These are phyloP conservation scores for Micromesistius poutassou DNA, from an alignment of 2,797 vertebrate species.

Conservation along the genomic window DNA sequence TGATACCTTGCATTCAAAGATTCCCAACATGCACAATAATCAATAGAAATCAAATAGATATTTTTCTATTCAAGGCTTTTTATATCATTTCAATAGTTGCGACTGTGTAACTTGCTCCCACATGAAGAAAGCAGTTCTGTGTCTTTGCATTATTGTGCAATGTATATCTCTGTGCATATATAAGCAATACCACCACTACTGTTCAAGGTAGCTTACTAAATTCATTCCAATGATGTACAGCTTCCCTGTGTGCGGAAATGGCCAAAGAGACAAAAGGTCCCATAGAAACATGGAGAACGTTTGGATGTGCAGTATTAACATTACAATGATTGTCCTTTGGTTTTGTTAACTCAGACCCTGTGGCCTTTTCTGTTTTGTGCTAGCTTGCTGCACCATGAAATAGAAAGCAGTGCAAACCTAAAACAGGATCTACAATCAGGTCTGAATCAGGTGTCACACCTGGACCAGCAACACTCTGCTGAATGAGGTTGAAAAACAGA, in stretches of 20 bases:
- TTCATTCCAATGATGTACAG: constrained; percentile 40
- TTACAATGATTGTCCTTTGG: constrained; percentile 31
- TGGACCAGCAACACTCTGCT: background rate
- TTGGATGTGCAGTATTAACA: constrained; percentile 57
- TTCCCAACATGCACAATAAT: constrained; percentile 67
- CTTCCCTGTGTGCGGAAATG: constrained; percentile 44
- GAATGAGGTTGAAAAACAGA: background rate
- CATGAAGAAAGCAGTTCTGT: constrained; percentile 48
- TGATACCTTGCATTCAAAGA: constrained; percentile 60
- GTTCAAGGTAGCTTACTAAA: constrained; percentile 41
- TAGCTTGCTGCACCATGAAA: constrained; percentile 62
- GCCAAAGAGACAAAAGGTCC: constrained; percentile 56
- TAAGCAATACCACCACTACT: constrained; percentile 68
- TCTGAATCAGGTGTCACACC: background rate
- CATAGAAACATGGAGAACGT: background rate
- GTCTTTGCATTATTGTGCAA: constrained; percentile 60
- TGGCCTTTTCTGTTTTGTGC: constrained; percentile 59
- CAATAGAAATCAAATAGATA: constrained; percentile 57
- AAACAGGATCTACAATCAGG: background rate
- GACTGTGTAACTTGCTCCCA: constrained; percentile 40
- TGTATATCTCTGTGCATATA: constrained; percentile 35
- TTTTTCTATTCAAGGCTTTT: constrained; percentile 72
- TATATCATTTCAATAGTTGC: constrained; percentile 34
- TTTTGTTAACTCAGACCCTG: constrained; percentile 49
- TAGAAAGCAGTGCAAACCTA: background rate